Percentiles rank a stretch among this genome's conserved stretches.
Evolutionary conservation across 2,113 vertebrate species (phyloP).

Genomic region (Terrapene triunguis): DNA sequence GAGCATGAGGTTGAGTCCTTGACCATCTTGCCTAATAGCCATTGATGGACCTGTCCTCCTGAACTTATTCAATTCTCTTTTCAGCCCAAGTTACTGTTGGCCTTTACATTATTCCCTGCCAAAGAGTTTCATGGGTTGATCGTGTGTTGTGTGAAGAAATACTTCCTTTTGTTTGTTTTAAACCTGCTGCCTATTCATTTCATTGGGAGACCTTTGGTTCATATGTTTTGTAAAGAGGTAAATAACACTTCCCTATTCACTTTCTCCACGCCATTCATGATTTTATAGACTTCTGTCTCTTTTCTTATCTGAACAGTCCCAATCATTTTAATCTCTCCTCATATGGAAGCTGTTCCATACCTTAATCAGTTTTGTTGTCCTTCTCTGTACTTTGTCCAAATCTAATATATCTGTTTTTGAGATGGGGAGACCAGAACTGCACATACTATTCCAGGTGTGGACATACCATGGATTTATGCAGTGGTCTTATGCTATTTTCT

Average conservation of each 20-base stretch:
- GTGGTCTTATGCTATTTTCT: background rate
- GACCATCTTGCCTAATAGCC: background rate
- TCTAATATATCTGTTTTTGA: background rate
- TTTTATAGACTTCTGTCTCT: background rate
- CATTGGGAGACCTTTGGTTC: background rate
- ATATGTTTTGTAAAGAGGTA: background rate
- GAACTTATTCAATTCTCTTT: background rate
- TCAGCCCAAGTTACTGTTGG: background rate
- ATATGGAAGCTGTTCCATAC: background rate
- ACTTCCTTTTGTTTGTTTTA: background rate
- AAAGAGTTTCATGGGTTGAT: background rate
- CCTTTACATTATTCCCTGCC: background rate
- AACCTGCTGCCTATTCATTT: background rate
- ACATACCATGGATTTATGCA: background rate
- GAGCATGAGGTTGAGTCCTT: background rate
- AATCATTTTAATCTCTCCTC: background rate
- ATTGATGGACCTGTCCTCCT: background rate
- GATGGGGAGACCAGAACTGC: background rate
- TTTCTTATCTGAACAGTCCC: background rate
- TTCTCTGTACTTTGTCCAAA: background rate
- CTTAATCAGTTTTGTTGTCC: background rate
- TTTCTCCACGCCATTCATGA: background rate
- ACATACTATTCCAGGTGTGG: background rate
- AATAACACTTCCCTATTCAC: background rate
- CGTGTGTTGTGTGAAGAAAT: background rate